Evolutionary conservation across 1,140 invertebrate genomes (phyloP), one percentile per base, ranked within the genome.

Genomic region (Phocides pigmalion): DNA sequence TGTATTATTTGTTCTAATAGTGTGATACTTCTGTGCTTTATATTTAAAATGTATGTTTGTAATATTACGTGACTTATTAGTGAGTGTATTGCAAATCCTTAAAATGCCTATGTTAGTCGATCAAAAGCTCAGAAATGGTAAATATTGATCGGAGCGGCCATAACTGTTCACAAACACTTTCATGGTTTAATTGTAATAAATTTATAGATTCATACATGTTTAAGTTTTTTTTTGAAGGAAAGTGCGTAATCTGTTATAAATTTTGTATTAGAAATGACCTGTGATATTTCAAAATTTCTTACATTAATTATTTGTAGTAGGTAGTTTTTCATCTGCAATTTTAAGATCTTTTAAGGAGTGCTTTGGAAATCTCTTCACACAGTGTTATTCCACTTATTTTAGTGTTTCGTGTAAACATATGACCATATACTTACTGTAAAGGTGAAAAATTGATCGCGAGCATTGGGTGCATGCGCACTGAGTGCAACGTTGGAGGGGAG

Each of bases 141-240:
- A 90, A 79, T 89, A 91, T 91, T 73, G 87, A 91, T 91, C 79
- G 72, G 66, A 70, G 63, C 78, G 66, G 86, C 88, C 86, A 88
- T 89, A 82, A 70, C 44, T 71, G 61, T 49, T 12, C 28, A 42
- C 35, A 28, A 11, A 32, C n/a, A 58, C 16, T 58, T 35, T 15
- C 35, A 14, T 14, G n/a, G 12, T 39, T 39, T 39, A 8, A 32
- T n/a, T 32, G 28, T 28, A 28, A 28, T 28, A 28, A 8, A 32
- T 32, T n/a, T n/a, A n/a, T n/a, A n/a, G n/a, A n/a, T n/a, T n/a
- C n/a, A n/a, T n/a, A n/a, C n/a, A n/a, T n/a, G n/a, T n/a, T n/a
- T n/a, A n/a, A n/a, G n/a, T n/a, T n/a, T n/a, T n/a, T n/a, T n/a
- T n/a, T n/a, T n/a, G n/a, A n/a, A n/a, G n/a, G n/a, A n/a, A n/a